phyloP scores from a whole-genome alignment of 1,140 invertebrate genomes.

The Andricus grossulariae region DNA sequence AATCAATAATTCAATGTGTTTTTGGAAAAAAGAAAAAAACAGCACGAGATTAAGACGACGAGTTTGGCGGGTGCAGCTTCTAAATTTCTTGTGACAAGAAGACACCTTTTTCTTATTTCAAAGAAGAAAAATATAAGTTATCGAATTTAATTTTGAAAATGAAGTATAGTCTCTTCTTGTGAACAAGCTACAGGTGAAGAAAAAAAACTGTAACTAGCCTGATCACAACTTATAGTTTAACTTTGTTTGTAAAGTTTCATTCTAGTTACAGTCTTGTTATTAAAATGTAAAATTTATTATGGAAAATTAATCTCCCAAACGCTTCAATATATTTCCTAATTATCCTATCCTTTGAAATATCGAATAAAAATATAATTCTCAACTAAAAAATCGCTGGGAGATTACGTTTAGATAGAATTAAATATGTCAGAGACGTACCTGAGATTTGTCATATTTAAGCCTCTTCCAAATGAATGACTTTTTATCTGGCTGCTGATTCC shows the following conservation, averaged over 20 bases:
- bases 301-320: no score
- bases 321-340: no score
- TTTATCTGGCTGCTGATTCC: constrained; percentile 73
- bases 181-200: not conserved
- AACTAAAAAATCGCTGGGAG: no score
- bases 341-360: no score
- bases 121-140: constrained; percentile 23
- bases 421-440: constrained; percentile 71
- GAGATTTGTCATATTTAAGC: constrained; percentile 83
- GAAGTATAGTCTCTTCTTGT: constrained; percentile 35
- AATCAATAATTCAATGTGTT: constrained; percentile 69
- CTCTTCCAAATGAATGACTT: constrained; percentile 83
- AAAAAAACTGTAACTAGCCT: no score
- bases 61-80: constrained; percentile 42
- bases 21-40: constrained; percentile 54
- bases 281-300: no score
- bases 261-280: no score
- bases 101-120: constrained; percentile 28
- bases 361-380: no score
- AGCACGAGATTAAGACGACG: constrained; percentile 58
- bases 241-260: no score
- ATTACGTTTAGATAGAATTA: no score
- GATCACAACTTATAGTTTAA: no score
- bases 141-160: not conserved
- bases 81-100: constrained; percentile 41